Percentiles rank a stretch among this genome's conserved stretches.
Conservation (phyloP, 1,140 invertebrate genomes). For the Drosophila pachea region DNA sequence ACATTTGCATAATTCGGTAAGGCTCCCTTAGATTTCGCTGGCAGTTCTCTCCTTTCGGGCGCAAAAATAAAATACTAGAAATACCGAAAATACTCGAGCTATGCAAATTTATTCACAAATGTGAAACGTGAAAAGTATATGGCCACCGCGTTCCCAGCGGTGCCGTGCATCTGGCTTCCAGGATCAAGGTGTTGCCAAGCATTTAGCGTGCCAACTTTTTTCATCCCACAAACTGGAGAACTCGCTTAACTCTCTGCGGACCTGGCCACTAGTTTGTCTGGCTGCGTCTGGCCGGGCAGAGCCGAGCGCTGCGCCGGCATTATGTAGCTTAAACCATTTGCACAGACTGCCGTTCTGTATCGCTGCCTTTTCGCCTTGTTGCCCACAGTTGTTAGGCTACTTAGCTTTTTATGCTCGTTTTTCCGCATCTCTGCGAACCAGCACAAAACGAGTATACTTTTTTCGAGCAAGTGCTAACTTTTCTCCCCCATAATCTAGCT, state of each 20-base stretch:
- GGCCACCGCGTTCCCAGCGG: conserved; percentile 33
- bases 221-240: conserved; percentile 7
- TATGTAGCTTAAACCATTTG: conserved; percentile 65
- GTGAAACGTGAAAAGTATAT: conserved; percentile 51
- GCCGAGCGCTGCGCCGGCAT: conserved; percentile 45
- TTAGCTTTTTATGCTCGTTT: conserved; percentile 43
- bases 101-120: conserved; percentile 58
- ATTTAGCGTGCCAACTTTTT: conserved; percentile 42
- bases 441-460: too few relatives aligned
- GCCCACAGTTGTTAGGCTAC: conserved; percentile 59
- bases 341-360: conserved; percentile 10
- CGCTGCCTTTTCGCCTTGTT: conserved; percentile 24
- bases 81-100: conserved; percentile 17
- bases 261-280: conserved; percentile 48
- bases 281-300: conserved; percentile 16
- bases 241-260: conserved; percentile 14
- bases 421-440: too few relatives aligned
- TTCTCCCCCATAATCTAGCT: too few relatives aligned
- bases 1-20: conserved; percentile 74
- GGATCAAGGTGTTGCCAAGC: conserved; percentile 60
- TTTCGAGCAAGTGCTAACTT: too few relatives aligned
- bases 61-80: neutral
- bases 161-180: conserved; percentile 48
- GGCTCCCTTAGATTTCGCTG: conserved; percentile 63
- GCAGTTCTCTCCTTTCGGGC: conserved; percentile 18